phyloP scores from a whole-genome alignment of 1,140 invertebrate genomes.

The Holcopasites calliopsidis region DNA sequence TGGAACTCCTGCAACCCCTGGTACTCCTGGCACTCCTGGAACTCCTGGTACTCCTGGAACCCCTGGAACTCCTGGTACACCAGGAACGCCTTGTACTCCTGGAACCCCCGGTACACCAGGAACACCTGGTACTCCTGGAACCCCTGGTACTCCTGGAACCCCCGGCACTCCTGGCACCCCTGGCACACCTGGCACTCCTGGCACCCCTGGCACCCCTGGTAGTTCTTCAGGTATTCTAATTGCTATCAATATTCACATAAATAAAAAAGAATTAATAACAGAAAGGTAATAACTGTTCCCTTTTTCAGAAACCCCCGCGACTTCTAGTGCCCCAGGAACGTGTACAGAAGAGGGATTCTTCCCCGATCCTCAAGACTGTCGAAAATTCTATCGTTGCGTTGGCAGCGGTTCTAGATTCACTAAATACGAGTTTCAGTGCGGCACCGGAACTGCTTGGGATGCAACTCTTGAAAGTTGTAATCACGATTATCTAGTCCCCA shows the following conservation, averaged over 20 bases:
- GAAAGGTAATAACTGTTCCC: neutral
- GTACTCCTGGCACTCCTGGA: slow-evolving; percentile 74
- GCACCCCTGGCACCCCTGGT: slow-evolving; percentile 7
- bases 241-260: too few species aligned
- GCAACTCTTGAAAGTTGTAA: slow-evolving; percentile 65
- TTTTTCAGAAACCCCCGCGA: neutral
- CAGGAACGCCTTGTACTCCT: neutral
- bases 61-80: slow-evolving; percentile 3
- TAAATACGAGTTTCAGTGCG: slow-evolving; percentile 71
- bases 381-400: slow-evolving; percentile 82
- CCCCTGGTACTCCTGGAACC: slow-evolving; percentile 59
- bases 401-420: slow-evolving; percentile 74
- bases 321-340: neutral
- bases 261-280: too few species aligned
- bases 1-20: neutral
- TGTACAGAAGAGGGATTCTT: slow-evolving; percentile 78
- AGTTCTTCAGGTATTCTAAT: slow-evolving; percentile 16
- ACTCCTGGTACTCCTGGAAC: slow-evolving; percentile 28
- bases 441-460: slow-evolving; percentile 70
- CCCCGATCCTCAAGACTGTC: slow-evolving; percentile 82
- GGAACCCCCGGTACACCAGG: neutral
- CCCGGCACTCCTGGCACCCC: neutral
- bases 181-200: slow-evolving; percentile 7
- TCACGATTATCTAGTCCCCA: slow-evolving; percentile 43
- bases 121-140: neutral